Percentiles rank a stretch among this genome's conserved stretches.
Evolutionary conservation across 2,888 invertebrate genomes (phyloP).

Genomic region (Philereme transversata): DNA sequence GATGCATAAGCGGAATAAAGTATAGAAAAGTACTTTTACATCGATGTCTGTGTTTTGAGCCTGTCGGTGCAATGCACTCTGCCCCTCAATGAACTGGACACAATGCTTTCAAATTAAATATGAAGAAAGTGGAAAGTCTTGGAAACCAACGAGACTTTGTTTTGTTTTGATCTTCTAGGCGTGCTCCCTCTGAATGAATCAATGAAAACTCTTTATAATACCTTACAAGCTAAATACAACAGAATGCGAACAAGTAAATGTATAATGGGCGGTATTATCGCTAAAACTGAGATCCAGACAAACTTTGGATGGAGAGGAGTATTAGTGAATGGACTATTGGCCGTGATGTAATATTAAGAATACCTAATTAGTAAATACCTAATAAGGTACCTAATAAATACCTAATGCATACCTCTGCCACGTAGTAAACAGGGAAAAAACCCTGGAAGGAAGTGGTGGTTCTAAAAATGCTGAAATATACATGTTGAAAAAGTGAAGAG

Average conservation of each 20-base stretch:
- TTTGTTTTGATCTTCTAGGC: not conserved
- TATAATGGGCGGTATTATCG: too few species aligned
- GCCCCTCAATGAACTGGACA: slow-evolving; percentile 44
- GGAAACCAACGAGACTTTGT: slow-evolving; percentile 1
- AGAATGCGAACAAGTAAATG: too few species aligned
- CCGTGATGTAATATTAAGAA: too few species aligned
- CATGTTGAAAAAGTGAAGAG: not conserved
- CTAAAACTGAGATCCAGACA: too few species aligned
- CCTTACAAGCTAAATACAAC: not conserved
- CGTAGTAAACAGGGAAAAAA: not conserved
- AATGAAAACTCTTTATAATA: too few species aligned
- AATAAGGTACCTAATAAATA: too few species aligned
- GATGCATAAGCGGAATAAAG: slow-evolving; percentile 70
- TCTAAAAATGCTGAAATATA: not conserved
- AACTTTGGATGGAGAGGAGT: too few species aligned
- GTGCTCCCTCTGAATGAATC: not conserved
- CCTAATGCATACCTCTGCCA: not conserved
- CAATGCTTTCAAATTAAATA: slow-evolving; percentile 14
- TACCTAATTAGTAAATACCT: too few species aligned
- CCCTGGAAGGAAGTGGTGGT: not conserved
- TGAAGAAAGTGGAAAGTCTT: not conserved
- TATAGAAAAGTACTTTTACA: slow-evolving; percentile 68
- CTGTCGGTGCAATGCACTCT: slow-evolving; percentile 41
- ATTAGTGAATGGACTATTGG: too few species aligned
- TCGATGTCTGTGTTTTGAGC: slow-evolving; percentile 63